Evolutionary conservation across 2,888 invertebrate species (phyloP), one percentile per base, ranked within the genome.

Genomic region (Drosophila koepferae): DNA sequence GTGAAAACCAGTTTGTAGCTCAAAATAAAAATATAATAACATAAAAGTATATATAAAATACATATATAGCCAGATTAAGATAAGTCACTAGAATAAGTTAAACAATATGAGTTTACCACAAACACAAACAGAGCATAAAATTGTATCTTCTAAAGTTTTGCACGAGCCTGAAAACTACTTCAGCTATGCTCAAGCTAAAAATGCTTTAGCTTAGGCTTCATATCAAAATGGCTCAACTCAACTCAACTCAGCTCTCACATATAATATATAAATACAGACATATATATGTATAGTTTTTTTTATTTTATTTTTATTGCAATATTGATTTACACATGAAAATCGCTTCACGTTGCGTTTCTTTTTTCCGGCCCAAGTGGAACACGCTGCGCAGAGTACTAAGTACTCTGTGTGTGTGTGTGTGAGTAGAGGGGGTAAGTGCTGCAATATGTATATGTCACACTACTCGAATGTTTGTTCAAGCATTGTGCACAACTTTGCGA

Each of bases 391-490:
- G 55, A 51, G 55, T 54, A 56, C 61, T 62, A 60, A 66, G 66
- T 41, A 48, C 38, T 67, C 38, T 46, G 12, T 34, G 28, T 28
- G 28, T 28, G 28, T 5, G 3, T 34, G 23, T 43, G 41, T 28
- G 53, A 10, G 54, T 40, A 36, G 49, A 62, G 65, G 66, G 68
- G 62, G 71, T 72, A 81, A 72, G 87, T 71, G 84, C 84, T 89
- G 87, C 86, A 81, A 83, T 89, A 76, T 85, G 89, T 86, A 86
- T 89, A 70, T 89, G 89, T 86, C 87, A 77, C 87, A 86, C 81
- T 76, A 84, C 77, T 86, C 80, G 81, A 85, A 86, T 83, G 77
- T 84, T 85, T 83, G 81, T 69, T 74, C 73, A 79, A 86, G 84
- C 74, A 76, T 56, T 72, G 58, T 76, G 65, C 73, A 73, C 54